A percentile compares a stretch with the other conserved stretches of the same genome.
These are phyloP conservation scores for Coremacera marginata DNA, from an alignment of 2,888 invertebrate species.

Conservation along the genomic window DNA sequence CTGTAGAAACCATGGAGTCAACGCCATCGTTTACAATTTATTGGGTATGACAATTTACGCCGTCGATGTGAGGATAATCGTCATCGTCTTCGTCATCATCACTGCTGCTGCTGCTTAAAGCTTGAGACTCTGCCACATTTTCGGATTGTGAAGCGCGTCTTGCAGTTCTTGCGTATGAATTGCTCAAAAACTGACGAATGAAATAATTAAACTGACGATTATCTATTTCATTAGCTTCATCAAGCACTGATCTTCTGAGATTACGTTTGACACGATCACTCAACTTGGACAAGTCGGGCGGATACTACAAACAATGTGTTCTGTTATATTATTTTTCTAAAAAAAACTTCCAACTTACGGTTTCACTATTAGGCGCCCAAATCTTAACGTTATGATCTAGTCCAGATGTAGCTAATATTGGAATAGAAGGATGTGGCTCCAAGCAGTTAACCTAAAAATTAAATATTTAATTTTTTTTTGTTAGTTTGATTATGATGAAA, in stretches of 20 bases:
- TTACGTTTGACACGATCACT: constrained; percentile 61
- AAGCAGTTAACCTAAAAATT: constrained; percentile 77
- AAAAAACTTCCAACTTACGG: constrained; percentile 49
- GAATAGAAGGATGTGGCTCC: constrained; percentile 89
- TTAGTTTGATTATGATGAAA: background rate
- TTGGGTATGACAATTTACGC: constrained; percentile 58
- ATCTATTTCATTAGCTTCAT: constrained; percentile 53
- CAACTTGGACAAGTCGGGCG: constrained; percentile 56
- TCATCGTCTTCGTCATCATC: constrained; percentile 49
- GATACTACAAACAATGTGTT: constrained; percentile 48
- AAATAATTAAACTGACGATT: constrained; percentile 62
- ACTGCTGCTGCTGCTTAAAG: constrained; percentile 30
- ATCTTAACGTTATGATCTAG: constrained; percentile 93
- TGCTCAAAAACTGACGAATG: constrained; percentile 60
- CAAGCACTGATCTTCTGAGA: constrained; percentile 52
- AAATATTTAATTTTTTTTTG: constrained; percentile 11
- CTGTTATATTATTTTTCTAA: background rate
- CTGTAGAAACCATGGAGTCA: background rate
- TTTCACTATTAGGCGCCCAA: constrained; percentile 78
- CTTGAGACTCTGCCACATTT: constrained; percentile 20
- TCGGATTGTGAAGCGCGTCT: constrained; percentile 12
- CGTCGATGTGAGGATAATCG: constrained; percentile 46
- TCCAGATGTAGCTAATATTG: constrained; percentile 88
- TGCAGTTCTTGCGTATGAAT: constrained; percentile 43
- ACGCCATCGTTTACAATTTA: constrained; percentile 41